Conservation (phyloP, 2,113 vertebrate species). For the Tichodroma muraria region DNA sequence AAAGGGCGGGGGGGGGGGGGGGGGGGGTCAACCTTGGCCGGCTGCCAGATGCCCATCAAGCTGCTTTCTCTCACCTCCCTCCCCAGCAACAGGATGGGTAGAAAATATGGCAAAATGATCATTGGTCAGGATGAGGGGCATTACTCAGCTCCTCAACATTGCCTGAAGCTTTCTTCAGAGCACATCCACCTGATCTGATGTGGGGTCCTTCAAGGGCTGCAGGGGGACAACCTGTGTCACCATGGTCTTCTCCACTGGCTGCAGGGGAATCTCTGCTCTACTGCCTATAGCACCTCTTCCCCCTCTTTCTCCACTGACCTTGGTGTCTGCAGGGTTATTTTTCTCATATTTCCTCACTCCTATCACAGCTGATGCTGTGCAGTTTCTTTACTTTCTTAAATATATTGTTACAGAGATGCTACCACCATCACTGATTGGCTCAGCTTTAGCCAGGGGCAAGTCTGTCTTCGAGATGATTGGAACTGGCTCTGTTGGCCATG, state of each 20-base stretch:
- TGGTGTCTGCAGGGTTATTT: background rate
- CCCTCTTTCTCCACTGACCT: background rate
- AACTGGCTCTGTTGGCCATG: background rate
- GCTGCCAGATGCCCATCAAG: background rate
- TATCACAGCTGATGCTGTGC: background rate
- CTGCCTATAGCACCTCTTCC: background rate
- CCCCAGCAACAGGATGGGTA: background rate
- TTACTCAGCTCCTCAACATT: background rate
- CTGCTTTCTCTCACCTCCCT: background rate
- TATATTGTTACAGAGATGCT: background rate
- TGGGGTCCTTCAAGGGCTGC: background rate
- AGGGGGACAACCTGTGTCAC: background rate
- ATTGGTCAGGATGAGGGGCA: background rate
- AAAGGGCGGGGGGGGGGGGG: background rate
- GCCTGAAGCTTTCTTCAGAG: background rate
- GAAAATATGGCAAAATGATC: background rate
- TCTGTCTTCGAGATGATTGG: background rate
- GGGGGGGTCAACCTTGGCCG: background rate
- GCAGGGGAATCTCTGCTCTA: background rate
- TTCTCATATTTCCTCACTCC: background rate
- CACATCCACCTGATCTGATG: background rate
- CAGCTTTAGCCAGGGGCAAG: background rate
- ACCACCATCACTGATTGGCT: background rate
- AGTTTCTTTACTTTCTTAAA: background rate
- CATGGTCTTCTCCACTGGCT: background rate